phyloP scores from a whole-genome alignment of 2,797 vertebrate genomes.

The Macropodus opercularis region DNA sequence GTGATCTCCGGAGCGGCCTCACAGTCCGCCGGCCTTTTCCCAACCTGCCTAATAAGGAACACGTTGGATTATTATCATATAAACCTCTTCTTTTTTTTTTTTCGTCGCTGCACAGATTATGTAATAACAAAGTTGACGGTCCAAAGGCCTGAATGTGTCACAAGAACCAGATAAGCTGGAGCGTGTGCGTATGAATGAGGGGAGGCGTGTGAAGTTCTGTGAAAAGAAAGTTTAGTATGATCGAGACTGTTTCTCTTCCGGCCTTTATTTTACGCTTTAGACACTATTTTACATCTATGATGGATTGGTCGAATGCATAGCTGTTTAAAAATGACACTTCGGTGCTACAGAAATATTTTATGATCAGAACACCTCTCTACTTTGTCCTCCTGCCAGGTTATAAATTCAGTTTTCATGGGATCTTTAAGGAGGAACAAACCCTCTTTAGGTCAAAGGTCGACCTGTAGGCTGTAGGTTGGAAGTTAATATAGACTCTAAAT shows the following conservation, averaged over 20 bases:
- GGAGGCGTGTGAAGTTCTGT: slow-evolving; percentile 35
- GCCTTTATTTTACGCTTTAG: neutral
- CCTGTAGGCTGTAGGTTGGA: slow-evolving; percentile 52
- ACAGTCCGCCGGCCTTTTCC: slow-evolving; percentile 40
- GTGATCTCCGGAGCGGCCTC: slow-evolving; percentile 67
- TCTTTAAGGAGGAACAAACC: slow-evolving; percentile 44
- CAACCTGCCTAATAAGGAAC: slow-evolving; percentile 65
- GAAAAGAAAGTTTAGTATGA: slow-evolving; percentile 18
- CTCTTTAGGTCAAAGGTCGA: slow-evolving; percentile 58
- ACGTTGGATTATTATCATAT: slow-evolving; percentile 73
- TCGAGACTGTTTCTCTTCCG: neutral
- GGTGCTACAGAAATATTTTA: slow-evolving; percentile 44
- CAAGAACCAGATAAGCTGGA: slow-evolving; percentile 72
- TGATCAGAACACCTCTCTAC: slow-evolving; percentile 27
- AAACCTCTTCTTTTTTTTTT: slow-evolving; percentile 70
- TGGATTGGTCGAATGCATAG: slow-evolving; percentile 19
- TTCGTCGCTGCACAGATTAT: slow-evolving; percentile 71
- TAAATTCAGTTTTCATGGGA: neutral
- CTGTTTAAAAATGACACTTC: slow-evolving; percentile 25
- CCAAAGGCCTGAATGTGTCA: slow-evolving; percentile 70
- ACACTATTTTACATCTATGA: neutral
- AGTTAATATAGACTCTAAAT: slow-evolving; percentile 53
- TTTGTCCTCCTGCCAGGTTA: slow-evolving; percentile 33
- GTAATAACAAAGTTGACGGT: slow-evolving; percentile 67
- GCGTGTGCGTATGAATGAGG: slow-evolving; percentile 50